Percentiles rank a stretch among this genome's conserved stretches.
phyloP scores from a whole-genome alignment of 2,113 vertebrate species.

The Delphinus delphis region DNA sequence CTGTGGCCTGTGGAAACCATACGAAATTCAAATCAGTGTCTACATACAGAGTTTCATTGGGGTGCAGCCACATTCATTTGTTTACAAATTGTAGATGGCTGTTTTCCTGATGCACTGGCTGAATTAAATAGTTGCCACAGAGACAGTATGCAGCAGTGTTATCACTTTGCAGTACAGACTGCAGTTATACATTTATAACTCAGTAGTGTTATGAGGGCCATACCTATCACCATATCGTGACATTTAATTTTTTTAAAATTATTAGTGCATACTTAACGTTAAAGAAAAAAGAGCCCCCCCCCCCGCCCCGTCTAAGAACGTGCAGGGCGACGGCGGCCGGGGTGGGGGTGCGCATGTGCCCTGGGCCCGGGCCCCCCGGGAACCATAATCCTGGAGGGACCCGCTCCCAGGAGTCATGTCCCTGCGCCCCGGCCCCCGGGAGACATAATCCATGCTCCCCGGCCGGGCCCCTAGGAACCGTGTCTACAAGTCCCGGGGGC shows the following conservation, averaged over 20 bases:
- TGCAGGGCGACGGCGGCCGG: rapidly evolving
- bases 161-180: not conserved
- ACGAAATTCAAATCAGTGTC: not conserved
- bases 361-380: not conserved
- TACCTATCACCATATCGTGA: not conserved
- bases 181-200: not conserved
- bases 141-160: not conserved
- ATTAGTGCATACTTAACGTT: not conserved
- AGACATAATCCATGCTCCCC: not conserved
- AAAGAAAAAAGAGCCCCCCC: too few relatives aligned
- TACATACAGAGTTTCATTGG: not conserved
- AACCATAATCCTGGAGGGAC: not conserved
- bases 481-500: not conserved
- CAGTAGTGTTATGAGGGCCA: not conserved
- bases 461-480: not conserved
- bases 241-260: not conserved
- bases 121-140: too few relatives aligned
- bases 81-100: not conserved
- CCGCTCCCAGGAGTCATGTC: too few relatives aligned
- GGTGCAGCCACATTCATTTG: not conserved
- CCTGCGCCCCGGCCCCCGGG: not conserved
- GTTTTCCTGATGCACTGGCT: not conserved
- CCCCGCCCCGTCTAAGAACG: rapidly evolving
- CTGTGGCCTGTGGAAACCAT: not conserved
- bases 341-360: not conserved